Base-by-base conservation (phyloP, 2,113 vertebrate species). In the Hipposideros armiger region DNA sequence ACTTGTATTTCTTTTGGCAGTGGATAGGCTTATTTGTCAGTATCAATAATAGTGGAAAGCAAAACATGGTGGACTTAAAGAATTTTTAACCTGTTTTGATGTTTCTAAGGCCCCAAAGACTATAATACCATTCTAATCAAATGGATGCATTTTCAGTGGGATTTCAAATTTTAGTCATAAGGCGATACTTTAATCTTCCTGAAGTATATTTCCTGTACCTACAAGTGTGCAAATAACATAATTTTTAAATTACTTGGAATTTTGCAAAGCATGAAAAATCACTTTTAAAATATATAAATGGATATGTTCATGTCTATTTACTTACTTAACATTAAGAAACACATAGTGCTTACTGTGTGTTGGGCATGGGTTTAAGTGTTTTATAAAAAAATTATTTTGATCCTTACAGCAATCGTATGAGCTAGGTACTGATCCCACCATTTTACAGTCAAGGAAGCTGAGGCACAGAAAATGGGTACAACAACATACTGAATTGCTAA, bases 141-240 rank as follows among this genome's bases (percentile, higher is more conserved):
- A 83, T 40, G 0, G 78, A 30, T 47, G 47, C 60, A 52, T 97
- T 72, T 95, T 93, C 50, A 47, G n/a, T 69, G 30, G 42, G 54
- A 52, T 72, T 94, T 93, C 64, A 56, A 42, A 81, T 91, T 67
- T 94, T 85, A 80, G 42, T 73, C 42, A 32, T 69, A 82, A 77
- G n/a, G 45, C 70, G 32, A 82, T 81, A 73, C 32, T 54, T 54
- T 40, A 58, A 60, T 86, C 47, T 67, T 73, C 28, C 70, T 81
- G 50, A 93, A 47, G 10, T 84, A 13, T 58, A 70, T 95, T 82
- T 94, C 47, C 10, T 58, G 15, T 70, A n/a, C 19, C 24, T 28
- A 40, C 11, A 85, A 94, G 15, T 70, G 2, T 74, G 30, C 60
- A 74, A 83, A 90, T 94, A 60, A 54, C 6, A 47, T 85, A 54